These are phyloP conservation scores for Drosophila persimilis DNA, from an alignment of 1,140 invertebrate species.

Conservation along the genomic window DNA sequence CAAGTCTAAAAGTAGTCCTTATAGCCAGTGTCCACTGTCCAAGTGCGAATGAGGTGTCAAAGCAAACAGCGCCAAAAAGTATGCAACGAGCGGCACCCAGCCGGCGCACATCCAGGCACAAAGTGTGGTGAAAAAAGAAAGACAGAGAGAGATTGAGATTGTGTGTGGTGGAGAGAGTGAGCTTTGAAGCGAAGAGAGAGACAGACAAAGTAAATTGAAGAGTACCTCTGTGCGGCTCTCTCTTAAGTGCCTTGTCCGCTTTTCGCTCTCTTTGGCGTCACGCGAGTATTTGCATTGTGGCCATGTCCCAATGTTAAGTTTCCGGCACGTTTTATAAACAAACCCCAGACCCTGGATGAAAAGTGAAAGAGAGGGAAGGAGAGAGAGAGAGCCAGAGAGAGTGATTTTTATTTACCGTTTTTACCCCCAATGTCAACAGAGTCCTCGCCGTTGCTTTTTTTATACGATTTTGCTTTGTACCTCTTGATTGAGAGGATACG, in stretches of 20 bases:
- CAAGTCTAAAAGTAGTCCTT: not conserved
- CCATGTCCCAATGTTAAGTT: constrained; percentile 60
- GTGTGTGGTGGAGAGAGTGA: constrained; percentile 1
- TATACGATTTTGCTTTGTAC: constrained; percentile 35
- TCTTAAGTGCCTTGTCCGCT: constrained; percentile 21
- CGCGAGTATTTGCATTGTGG: constrained; percentile 57
- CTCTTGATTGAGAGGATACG: no score
- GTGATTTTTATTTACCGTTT: constrained; percentile 48
- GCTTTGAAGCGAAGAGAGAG: not conserved
- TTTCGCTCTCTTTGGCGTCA: constrained; percentile 37
- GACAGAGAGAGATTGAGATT: not conserved
- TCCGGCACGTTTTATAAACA: constrained; percentile 80
- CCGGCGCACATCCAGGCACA: constrained; percentile 54
- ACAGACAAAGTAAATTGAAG: not conserved
- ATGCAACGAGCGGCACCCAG: constrained; percentile 44
- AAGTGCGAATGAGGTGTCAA: constrained; percentile 34
- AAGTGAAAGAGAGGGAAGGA: not conserved
- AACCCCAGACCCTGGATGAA: constrained; percentile 50
- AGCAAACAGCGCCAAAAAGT: constrained; percentile 70
- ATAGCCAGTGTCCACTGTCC: constrained; percentile 46
- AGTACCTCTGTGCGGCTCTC: no score
- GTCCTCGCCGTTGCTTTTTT: constrained; percentile 28
- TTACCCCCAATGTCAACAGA: constrained; percentile 64
- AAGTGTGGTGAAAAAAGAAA: constrained; percentile 68
- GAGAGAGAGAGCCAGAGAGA: constrained; percentile 1